A percentile compares a stretch with the other conserved stretches of the same genome.
These are phyloP conservation scores for Epirrhoe alternata DNA, from an alignment of 2,888 invertebrate genomes.

Conservation along the genomic window DNA sequence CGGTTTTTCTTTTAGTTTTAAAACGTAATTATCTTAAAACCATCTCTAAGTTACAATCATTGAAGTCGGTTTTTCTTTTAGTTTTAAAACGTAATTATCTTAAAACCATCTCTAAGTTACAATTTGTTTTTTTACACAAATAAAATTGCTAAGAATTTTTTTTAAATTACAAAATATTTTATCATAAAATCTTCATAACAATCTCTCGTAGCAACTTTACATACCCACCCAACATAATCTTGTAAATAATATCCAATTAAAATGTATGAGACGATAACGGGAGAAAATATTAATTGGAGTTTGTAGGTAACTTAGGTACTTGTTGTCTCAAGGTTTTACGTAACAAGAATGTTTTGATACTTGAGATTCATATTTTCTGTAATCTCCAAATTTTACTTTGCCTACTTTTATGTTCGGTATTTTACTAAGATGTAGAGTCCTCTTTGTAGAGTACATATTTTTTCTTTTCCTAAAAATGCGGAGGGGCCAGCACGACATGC, in stretches of 20 bases:
- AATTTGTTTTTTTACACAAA: too few species aligned
- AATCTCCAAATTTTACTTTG: slow-evolving; percentile 4
- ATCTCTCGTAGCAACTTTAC: not conserved
- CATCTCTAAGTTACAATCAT: too few species aligned
- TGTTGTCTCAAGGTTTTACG: slow-evolving; percentile 22
- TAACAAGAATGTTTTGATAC: slow-evolving; percentile 19
- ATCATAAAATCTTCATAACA: not conserved
- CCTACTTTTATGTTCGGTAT: not conserved
- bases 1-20: too few species aligned
- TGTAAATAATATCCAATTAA: slow-evolving; percentile 38
- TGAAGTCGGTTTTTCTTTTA: too few species aligned
- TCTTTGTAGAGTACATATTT: too few species aligned
- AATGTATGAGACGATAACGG: slow-evolving; percentile 33
- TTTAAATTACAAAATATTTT: not conserved
- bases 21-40: too few species aligned
- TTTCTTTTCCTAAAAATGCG: too few species aligned
- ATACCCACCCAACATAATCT: slow-evolving; percentile 6
- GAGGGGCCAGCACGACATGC: too few species aligned
- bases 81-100: too few species aligned
- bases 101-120: too few species aligned
- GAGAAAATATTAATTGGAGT: slow-evolving; percentile 38
- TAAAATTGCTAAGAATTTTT: too few species aligned
- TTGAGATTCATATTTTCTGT: slow-evolving; percentile 7
- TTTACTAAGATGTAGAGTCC: too few species aligned
- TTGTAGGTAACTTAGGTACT: slow-evolving; percentile 15